These are phyloP conservation scores for Theocolax elegans DNA, from an alignment of 1,140 invertebrate genomes.

Conservation along the genomic window DNA sequence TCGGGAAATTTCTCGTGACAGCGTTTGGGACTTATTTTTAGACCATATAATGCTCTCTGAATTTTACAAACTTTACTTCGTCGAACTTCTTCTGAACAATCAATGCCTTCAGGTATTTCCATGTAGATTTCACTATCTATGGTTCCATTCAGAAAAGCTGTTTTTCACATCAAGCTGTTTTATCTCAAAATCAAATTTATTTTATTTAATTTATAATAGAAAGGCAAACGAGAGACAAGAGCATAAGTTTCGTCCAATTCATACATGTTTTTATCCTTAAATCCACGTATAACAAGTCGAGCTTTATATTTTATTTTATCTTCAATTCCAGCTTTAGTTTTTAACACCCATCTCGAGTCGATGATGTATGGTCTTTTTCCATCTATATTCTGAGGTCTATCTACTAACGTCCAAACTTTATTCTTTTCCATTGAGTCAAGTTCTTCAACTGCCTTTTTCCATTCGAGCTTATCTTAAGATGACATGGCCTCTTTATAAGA, in stretches of 20 bases:
- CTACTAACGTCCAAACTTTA: too few relatives aligned
- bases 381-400: too few relatives aligned
- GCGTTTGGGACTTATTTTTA: slow-evolving; percentile 51
- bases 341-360: neutral
- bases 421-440: too few relatives aligned
- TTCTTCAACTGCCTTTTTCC: too few relatives aligned
- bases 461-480: too few relatives aligned
- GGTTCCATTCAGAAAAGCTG: slow-evolving; percentile 54
- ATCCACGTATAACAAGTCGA: neutral
- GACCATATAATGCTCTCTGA: slow-evolving; percentile 53
- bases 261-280: slow-evolving; percentile 10
- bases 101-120: slow-evolving; percentile 52
- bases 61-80: slow-evolving; percentile 44
- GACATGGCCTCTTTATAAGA: too few relatives aligned
- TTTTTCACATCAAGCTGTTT: slow-evolving; percentile 57
- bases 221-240: slow-evolving; percentile 33
- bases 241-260: slow-evolving; percentile 1
- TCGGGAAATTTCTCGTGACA: slow-evolving; percentile 50
- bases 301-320: slow-evolving; percentile 10
- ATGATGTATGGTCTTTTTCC: neutral
- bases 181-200: slow-evolving; percentile 45
- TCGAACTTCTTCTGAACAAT: slow-evolving; percentile 19
- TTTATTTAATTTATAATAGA: slow-evolving; percentile 16
- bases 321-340: neutral
- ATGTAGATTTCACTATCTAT: slow-evolving; percentile 62